Conservation (phyloP, 2,113 vertebrate genomes). For the Nothocercus nigrocapillus region DNA sequence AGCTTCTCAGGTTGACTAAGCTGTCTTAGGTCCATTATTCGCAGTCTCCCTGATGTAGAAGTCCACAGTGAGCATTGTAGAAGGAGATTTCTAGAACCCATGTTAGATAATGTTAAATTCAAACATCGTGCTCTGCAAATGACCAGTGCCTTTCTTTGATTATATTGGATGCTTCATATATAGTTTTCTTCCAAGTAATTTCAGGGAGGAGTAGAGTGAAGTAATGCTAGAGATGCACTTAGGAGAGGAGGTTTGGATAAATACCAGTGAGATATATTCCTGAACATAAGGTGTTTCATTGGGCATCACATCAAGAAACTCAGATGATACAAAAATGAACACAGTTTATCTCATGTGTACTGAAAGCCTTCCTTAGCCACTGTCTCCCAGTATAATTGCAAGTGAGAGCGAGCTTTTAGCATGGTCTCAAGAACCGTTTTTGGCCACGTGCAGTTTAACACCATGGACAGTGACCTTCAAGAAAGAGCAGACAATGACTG, state of each 20-base stretch:
- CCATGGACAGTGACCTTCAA: not conserved
- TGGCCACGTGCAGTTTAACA: not conserved
- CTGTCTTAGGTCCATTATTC: not conserved
- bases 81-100: not conserved
- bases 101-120: not conserved
- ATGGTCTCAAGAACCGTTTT: not conserved
- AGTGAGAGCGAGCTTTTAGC: not conserved
- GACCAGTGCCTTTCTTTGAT: not conserved
- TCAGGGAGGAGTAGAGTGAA: not conserved
- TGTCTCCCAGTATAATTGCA: not conserved
- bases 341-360: not conserved
- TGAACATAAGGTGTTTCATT: not conserved
- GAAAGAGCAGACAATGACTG: not conserved
- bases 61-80: not conserved
- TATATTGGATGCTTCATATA: accelerated
- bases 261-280: not conserved
- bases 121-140: not conserved
- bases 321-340: not conserved
- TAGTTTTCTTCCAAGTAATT: not conserved
- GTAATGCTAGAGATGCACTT: not conserved
- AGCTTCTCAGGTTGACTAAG: not conserved
- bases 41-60: not conserved
- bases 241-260: not conserved
- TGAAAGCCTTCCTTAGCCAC: not conserved
- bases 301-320: not conserved